Evolutionary conservation across 2,113 vertebrate species (phyloP).

Genomic region (Diadophis punctatus): DNA sequence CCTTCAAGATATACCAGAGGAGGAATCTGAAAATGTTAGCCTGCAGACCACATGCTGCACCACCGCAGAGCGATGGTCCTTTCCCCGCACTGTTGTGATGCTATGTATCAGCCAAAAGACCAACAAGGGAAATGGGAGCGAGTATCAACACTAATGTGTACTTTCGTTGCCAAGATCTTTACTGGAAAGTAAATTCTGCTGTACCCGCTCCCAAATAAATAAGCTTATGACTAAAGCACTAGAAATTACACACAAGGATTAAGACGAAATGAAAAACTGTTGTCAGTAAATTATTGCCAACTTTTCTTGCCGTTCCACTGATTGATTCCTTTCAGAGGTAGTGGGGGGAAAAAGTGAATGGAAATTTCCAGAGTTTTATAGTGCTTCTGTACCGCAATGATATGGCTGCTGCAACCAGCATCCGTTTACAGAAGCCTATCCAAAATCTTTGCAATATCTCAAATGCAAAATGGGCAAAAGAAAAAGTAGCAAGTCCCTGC

Average conservation of each 20-base stretch:
- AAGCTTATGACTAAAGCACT: background rate
- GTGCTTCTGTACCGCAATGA: rapidly evolving
- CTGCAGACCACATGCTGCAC: background rate
- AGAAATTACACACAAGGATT: background rate
- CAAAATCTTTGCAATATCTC: background rate
- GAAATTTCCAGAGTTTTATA: background rate
- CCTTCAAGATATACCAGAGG: background rate
- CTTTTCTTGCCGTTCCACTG: background rate
- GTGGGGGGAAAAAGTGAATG: background rate
- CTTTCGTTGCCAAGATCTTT: background rate
- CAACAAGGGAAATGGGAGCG: background rate
- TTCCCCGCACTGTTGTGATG: background rate
- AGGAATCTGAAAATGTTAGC: background rate
- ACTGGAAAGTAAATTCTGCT: background rate
- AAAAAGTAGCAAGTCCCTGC: background rate
- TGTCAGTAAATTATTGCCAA: background rate
- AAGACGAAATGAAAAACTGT: background rate
- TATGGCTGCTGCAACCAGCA: rapidly evolving
- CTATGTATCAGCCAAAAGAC: background rate
- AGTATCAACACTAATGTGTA: background rate
- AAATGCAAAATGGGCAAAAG: background rate
- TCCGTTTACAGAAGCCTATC: background rate
- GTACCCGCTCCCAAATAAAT: background rate
- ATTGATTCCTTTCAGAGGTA: background rate
- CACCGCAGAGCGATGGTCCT: too few species aligned